Evolutionary conservation across 2,888 invertebrate genomes (phyloP), one percentile per base, ranked within the genome.

Genomic region (Copidosoma aretas): DNA sequence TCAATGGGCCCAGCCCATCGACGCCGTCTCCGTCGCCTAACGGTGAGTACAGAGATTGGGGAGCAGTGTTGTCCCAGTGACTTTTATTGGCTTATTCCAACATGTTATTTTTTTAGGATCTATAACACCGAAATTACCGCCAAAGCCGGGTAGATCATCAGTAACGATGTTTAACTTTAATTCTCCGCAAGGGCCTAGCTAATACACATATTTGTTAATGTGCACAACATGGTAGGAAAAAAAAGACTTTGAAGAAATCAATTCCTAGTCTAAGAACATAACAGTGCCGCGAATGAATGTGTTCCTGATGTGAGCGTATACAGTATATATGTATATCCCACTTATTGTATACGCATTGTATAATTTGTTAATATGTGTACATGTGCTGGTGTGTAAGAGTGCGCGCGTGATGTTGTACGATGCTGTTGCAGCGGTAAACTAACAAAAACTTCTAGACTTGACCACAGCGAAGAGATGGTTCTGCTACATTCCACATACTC

Each of bases 1-100:
- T 83, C 74, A 84, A 84, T 68, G 83, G 83, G 54, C 83, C 83
- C 15, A 83, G 83, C 76, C 83, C 83, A 32, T 82, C 83, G 10
- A 80, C 80, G 73, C 78, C 81, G 70, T 79, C 80, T 65, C 83
- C 82, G 70, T 81, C 83, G 71, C 81, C 83, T 51, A 84, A 83
- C 71, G 83, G 83, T 83, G 73, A 75, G 59, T 17, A 19, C 8
- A 17, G 53, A 14, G 14, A n/a, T n/a, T n/a, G n/a, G n/a, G n/a
- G n/a, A 41, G 51, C 17, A 46, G 43, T 63, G 43, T 32, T 14
- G 43, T 59, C 58, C 19, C 39, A 49, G 32, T 57, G 41, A 60
- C 49, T 39, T 61, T 43, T 25, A 49, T 67, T 32, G 39, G 61
- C 22, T 2, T n/a, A 3, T 3, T 32, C 32, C 17, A 12, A 43